Evolutionary conservation across 2,113 vertebrate genomes (phyloP).

Genomic region (Arizona elegans): DNA sequence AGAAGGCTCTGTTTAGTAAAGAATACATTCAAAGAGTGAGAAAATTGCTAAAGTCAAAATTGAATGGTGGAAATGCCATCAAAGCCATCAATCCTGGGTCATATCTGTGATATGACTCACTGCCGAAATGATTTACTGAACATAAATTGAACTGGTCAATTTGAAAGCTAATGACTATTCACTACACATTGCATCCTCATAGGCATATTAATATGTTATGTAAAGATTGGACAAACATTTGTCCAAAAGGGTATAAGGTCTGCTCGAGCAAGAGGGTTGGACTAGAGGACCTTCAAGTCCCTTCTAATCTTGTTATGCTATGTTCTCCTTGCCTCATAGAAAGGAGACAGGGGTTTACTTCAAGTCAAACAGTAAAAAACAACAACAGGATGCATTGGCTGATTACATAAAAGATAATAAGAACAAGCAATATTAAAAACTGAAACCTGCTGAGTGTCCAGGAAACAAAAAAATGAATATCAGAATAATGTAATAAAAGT

Average conservation of each 20-base stretch:
- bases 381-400: not conserved
- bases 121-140: not conserved
- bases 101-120: not conserved
- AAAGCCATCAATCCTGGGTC: not conserved
- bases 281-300: not conserved
- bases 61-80: not conserved
- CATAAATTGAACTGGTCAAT: not conserved
- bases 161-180: not conserved
- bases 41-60: not conserved
- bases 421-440: not conserved
- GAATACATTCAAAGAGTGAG: not conserved
- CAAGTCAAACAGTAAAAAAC: not conserved
- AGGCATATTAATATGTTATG: not conserved
- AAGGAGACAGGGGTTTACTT: not conserved
- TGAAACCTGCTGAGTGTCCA: not conserved
- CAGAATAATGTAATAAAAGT: not conserved
- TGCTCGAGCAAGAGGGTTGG: not conserved
- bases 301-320: not conserved
- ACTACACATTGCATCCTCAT: not conserved
- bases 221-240: not conserved
- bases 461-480: not conserved
- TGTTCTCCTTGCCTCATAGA: not conserved
- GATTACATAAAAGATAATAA: not conserved
- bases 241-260: not conserved
- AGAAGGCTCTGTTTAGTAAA: not conserved